phyloP scores from a whole-genome alignment of 2,888 invertebrate species.

The Mimas tiliae region DNA sequence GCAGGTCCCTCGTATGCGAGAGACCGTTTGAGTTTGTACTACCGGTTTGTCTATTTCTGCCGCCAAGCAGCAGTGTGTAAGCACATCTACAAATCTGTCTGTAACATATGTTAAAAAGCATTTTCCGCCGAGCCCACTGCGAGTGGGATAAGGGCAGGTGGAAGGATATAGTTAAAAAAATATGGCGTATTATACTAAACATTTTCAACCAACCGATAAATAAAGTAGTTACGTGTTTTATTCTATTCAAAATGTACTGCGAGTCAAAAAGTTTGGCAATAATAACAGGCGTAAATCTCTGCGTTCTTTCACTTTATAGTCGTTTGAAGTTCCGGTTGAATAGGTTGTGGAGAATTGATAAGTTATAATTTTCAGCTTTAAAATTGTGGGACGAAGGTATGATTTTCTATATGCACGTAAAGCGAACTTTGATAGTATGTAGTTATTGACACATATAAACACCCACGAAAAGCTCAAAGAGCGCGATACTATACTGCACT shows the following conservation, averaged over 20 bases:
- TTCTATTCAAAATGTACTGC: conserved; percentile 26
- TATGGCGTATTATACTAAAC: too few species aligned
- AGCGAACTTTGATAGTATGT: background rate
- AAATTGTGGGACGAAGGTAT: background rate
- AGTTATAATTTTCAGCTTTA: conserved; percentile 8
- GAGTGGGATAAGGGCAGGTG: too few species aligned
- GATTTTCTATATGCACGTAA: background rate
- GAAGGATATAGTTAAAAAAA: conserved; percentile 7
- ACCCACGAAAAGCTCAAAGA: too few species aligned
- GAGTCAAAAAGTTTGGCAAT: conserved; percentile 57
- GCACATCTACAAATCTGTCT: too few species aligned
- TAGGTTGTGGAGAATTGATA: conserved; percentile 1
- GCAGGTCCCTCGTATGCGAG: too few species aligned
- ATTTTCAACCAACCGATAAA: background rate
- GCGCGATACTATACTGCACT: too few species aligned
- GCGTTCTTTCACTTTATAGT: conserved; percentile 21
- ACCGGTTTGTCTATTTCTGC: too few species aligned
- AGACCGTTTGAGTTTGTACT: too few species aligned
- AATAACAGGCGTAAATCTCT: conserved; percentile 60
- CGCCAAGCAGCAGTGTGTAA: too few species aligned
- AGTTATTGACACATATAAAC: too few species aligned
- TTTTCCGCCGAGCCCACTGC: too few species aligned
- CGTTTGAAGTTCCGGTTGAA: conserved; percentile 20
- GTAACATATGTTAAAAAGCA: too few species aligned
- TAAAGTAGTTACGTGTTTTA: conserved; percentile 12